Base-by-base conservation (phyloP, 2,113 vertebrate species). In the Chaenocephalus aceratus region DNA sequence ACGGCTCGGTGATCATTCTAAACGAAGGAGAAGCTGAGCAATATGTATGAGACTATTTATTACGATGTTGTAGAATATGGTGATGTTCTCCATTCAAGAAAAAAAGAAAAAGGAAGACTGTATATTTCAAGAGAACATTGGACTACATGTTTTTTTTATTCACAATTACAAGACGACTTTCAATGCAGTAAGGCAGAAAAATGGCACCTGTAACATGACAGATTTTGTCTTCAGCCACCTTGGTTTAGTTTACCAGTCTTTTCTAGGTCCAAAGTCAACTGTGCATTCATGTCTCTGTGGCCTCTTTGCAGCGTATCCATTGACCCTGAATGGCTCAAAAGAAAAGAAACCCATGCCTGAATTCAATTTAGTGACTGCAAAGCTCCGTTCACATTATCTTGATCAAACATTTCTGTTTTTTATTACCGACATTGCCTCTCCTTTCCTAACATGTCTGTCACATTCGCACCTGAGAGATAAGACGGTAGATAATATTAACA, bases 1-100 rank as follows among this genome's bases (percentile, higher is more conserved):
- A 96, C 57, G 93, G 96, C 61, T 91, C 93, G 0, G 96, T 97
- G 73, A 94, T 97, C 30, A 94, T 88, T 81, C 89, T 97, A 77
- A 97, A 97, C 23, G 97, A 97, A 3, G 97, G 96, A 82, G 97
- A 99, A 65, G 95, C 96, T 0, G 97, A 99, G 89, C 97, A 98
- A 92, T 99, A 98, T 16, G 97, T 99, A 92, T 99, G 92, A 97
- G 95, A 89, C 89, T 89, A 94, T 95, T 94, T 94, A 93, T 94
- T 82, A 58, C 76, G 62, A 77, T 80, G 81, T 48, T 92, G 90
- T 93, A 91, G 62, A 87, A 86, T 91, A 85, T 86, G 93, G 80
- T 83, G 80, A 87, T 52, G 73, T 88, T 89, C 88, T 90, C 79
- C 57, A 15, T 69, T 79, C 30, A 2, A 49, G 72, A 84, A 59